phyloP scores from a whole-genome alignment of 2,113 vertebrate genomes.

The Peucedramus taeniatus region DNA sequence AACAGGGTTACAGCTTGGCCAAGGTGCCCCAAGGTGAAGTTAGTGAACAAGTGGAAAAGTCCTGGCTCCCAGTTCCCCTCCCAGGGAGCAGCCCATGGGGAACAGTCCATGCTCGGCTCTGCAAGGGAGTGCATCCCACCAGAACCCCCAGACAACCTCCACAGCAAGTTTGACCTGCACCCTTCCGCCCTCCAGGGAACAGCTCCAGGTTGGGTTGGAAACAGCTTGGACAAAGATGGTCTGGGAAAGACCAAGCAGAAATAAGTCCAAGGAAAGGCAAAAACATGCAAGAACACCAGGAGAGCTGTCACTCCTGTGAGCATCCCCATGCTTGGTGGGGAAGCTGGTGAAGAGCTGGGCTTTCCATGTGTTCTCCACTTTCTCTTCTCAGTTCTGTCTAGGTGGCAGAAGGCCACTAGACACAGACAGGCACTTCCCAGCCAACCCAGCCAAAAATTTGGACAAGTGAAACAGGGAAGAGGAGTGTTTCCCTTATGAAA shows the following conservation, averaged over 20 bases:
- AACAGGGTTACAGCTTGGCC: accelerated
- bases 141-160: not conserved
- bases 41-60: not conserved
- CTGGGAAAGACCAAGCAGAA: not conserved
- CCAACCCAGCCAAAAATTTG: not conserved
- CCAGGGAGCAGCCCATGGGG: not conserved
- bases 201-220: not conserved
- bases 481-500: not conserved
- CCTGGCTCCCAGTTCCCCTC: not conserved
- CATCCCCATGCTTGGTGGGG: not conserved
- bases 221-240: not conserved
- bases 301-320: not conserved
- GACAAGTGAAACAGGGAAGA: conserved; percentile 48
- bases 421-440: not conserved
- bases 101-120: not conserved
- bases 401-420: not conserved
- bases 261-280: not conserved
- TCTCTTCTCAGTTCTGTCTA: conserved; percentile 24
- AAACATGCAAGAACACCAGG: not conserved
- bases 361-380: not conserved
- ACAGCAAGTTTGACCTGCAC: not conserved
- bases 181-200: not conserved
- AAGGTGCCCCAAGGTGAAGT: not conserved
- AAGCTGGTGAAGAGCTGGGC: not conserved
- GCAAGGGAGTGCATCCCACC: too few species aligned